These are phyloP conservation scores for Rhynchopsitta pachyrhyncha DNA, from an alignment of 2,113 vertebrate genomes.

Conservation along the genomic window DNA sequence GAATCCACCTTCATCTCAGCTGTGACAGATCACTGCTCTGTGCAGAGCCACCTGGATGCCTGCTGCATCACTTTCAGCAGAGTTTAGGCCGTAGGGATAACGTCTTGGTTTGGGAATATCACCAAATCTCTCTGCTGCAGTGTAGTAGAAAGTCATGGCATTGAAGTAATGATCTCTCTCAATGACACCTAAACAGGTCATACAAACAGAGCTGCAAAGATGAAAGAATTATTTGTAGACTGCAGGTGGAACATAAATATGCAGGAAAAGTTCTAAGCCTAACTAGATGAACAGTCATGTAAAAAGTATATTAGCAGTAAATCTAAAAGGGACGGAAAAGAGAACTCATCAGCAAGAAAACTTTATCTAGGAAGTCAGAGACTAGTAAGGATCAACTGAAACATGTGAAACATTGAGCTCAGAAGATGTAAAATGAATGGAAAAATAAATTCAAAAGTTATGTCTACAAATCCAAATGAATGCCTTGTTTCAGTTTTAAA, in stretches of 20 bases:
- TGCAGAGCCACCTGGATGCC: not conserved
- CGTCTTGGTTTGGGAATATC: rapidly evolving
- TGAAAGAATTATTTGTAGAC: not conserved
- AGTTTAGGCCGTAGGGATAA: rapidly evolving
- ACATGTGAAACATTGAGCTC: not conserved
- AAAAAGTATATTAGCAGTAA: not conserved
- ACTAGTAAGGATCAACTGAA: not conserved
- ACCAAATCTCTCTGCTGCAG: not conserved
- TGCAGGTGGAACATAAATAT: not conserved
- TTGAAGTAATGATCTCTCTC: not conserved
- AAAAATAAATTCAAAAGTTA: not conserved
- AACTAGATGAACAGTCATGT: not conserved
- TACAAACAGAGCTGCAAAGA: not conserved
- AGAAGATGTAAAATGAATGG: not conserved
- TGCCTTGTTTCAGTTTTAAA: not conserved
- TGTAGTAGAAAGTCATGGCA: not conserved
- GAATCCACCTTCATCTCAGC: not conserved
- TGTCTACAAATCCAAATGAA: not conserved
- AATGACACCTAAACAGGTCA: not conserved
- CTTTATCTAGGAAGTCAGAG: not conserved
- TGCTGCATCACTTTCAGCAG: not conserved
- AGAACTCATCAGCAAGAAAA: not conserved
- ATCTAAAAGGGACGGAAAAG: not conserved
- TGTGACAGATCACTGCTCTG: not conserved
- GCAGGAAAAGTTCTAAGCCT: not conserved